Conservation (phyloP, 2,888 invertebrate genomes). For the Gryllus longicercus region DNA sequence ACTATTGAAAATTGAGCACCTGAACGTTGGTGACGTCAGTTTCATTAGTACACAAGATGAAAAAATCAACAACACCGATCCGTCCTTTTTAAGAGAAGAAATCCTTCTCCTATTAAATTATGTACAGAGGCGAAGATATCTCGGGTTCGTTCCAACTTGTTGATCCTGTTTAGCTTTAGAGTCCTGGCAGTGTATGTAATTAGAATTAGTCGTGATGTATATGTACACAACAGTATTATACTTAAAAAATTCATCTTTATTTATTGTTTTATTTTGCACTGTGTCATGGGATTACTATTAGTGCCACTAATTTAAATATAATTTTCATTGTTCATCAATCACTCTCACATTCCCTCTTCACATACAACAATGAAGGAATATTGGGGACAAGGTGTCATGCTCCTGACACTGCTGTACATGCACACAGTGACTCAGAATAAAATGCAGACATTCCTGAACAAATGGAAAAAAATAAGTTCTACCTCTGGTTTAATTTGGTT, state of each 20-base stretch:
- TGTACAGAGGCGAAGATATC: conserved; percentile 35
- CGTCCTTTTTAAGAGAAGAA: conserved; percentile 35
- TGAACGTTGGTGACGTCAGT: conserved; percentile 38
- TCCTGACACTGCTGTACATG: not conserved
- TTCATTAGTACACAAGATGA: conserved; percentile 35
- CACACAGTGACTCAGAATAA: not conserved
- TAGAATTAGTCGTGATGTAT: conserved; percentile 37
- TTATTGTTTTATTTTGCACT: conserved; percentile 33
- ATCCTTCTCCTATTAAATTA: conserved; percentile 33
- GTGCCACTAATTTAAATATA: conserved; percentile 33
- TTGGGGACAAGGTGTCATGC: not conserved
- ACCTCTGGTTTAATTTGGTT: not conserved
- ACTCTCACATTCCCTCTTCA: conserved; percentile 3
- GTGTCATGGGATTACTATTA: conserved; percentile 34
- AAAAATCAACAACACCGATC: conserved; percentile 35
- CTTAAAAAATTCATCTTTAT: conserved; percentile 29
- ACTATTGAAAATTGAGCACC: conserved; percentile 40
- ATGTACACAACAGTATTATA: conserved; percentile 31
- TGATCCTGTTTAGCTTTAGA: conserved; percentile 28
- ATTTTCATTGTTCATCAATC: conserved; percentile 3
- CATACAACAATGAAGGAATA: not conserved
- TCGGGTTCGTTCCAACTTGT: conserved; percentile 27
- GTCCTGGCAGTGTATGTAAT: conserved; percentile 39
- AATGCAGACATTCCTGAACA: no score
- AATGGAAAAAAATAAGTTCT: not conserved